Conservation (phyloP, 2,113 vertebrate genomes). For the Hoplias malabaricus region DNA sequence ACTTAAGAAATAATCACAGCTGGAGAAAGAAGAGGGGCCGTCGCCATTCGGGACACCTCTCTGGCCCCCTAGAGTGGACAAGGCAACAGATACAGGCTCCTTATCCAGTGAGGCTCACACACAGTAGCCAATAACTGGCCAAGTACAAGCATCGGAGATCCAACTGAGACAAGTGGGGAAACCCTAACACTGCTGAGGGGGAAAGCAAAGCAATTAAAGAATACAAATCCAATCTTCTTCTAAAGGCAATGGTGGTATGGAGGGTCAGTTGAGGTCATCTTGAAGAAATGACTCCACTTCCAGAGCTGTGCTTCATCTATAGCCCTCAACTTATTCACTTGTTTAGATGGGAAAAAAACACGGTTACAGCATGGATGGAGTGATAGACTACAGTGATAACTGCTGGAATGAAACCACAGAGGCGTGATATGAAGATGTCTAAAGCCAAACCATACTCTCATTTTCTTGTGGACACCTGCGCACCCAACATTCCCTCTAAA, state of each 20-base stretch:
- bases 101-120: not conserved
- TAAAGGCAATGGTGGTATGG: not conserved
- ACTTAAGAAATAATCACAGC: constrained; percentile 33
- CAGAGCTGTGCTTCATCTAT: not conserved
- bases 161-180: not conserved
- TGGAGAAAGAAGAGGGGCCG: not conserved
- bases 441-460: no score
- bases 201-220: constrained; percentile 37
- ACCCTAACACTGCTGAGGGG: not conserved
- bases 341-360: not conserved
- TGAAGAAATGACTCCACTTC: constrained; percentile 1
- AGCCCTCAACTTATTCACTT: not conserved
- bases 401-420: not conserved
- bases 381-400: not conserved
- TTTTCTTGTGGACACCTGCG: no score
- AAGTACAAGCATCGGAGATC: not conserved
- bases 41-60: constrained; percentile 2
- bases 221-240: constrained; percentile 25
- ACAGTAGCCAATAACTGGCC: not conserved
- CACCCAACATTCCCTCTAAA: no score
- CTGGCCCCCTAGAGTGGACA: not conserved
- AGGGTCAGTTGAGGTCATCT: constrained; percentile 4
- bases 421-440: not conserved
- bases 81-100: not conserved
- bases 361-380: not conserved